Evolutionary conservation across 2,888 invertebrate species (phyloP).

Genomic region (Girardia tigrina): DNA sequence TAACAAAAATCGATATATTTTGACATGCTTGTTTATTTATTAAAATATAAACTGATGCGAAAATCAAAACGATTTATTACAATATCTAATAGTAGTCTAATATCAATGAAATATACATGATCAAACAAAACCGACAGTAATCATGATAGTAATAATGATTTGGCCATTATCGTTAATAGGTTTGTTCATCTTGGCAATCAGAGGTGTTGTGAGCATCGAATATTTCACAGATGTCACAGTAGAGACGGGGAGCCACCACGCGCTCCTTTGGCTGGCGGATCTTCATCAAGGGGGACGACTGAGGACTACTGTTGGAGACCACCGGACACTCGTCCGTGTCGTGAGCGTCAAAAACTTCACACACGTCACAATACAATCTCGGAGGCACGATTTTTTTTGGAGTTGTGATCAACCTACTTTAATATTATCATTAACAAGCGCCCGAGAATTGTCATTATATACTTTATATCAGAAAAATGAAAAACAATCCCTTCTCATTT

Average conservation of each 20-base stretch:
- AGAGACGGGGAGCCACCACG: slow-evolving; percentile 55
- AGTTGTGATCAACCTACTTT: no score
- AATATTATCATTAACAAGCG: no score
- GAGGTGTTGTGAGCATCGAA: slow-evolving; percentile 94
- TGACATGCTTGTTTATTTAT: no score
- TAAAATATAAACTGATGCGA: no score
- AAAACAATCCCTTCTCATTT: no score
- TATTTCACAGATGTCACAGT: slow-evolving; percentile 91
- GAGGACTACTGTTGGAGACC: slow-evolving; percentile 40
- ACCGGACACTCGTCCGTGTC: slow-evolving; percentile 90
- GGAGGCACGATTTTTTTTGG: slow-evolving; percentile 66
- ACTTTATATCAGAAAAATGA: no score
- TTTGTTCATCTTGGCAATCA: slow-evolving; percentile 62
- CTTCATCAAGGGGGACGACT: neutral
- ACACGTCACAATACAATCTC: slow-evolving; percentile 86
- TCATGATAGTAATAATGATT: neutral
- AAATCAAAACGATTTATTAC: no score
- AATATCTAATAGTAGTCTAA: no score
- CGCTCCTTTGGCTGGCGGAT: neutral
- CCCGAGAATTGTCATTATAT: no score
- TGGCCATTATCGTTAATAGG: neutral
- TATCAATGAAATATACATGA: slow-evolving; percentile 18
- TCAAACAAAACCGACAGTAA: slow-evolving; percentile 7
- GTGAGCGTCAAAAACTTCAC: slow-evolving; percentile 84
- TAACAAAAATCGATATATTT: no score